Base-by-base conservation (phyloP, 1,140 invertebrate species). In the Drosophila sp. region DNA sequence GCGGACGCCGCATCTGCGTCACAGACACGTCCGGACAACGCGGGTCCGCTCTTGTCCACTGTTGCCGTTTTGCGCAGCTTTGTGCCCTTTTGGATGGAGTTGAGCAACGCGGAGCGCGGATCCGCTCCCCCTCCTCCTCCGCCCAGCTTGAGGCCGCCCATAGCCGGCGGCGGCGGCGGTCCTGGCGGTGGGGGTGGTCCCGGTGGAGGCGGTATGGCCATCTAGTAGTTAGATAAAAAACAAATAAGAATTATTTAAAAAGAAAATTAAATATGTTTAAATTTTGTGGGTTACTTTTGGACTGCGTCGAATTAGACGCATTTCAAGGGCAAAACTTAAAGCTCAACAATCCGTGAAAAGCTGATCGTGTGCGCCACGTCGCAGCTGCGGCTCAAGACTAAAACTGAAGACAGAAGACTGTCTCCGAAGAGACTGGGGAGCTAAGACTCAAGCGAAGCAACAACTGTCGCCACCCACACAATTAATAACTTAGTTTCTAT, bases 11-110 rank as follows among this genome's bases (percentile, higher is more conserved):
- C 77, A 34, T 38, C 65, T 16, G 56, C 62, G 14, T 82, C 80
- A 7, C 83, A 51, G 43, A 89, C 18, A 63, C 84, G 45, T 62
- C 96, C 96, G 72, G 94, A 92, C 66, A 97, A 92, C 57, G 94
- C 86, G 1, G 97, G 97, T 40, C 94, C 95, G 94, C 97, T 98
- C 92, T 97, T 96, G 90, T 98, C 97, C 83, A 97, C 95, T 6
- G 97, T 98, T 1, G 95, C 94, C 62, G 97, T 94, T 92, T 98
- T 98, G 91, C 97, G 98, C 65, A 98, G 93, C 65, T 94, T 93
- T 56, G 95, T 93, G 46, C 97, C 97, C 91, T 95, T 94, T 76
- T 96, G 94, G 80, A 98, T 98, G 45, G 96, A 97, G 74, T 95
- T 94, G 21, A 98, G 93, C 51, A 98, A 92, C 11, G 94, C 93